Evolutionary conservation across 2,113 vertebrate species (phyloP).

Genomic region (Tyto alba): DNA sequence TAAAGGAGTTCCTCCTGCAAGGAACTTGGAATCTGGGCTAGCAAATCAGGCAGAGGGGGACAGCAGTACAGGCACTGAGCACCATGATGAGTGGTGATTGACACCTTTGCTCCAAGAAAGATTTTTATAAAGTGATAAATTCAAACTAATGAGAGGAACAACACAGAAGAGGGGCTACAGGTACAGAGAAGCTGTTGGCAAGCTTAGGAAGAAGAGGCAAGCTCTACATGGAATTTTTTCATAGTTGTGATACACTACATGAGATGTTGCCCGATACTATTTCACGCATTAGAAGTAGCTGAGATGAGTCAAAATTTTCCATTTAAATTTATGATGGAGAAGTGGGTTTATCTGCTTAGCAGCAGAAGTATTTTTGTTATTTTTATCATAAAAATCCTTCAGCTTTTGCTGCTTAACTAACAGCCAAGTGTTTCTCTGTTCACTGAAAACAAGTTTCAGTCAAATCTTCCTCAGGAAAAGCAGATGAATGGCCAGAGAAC

Average conservation of each 20-base stretch:
- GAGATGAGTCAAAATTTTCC: neutral
- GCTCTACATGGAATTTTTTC: neutral
- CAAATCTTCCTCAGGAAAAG: neutral
- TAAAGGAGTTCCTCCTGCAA: neutral
- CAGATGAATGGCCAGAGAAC: neutral
- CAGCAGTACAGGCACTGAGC: neutral
- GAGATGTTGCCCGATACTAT: neutral
- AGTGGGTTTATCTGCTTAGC: neutral
- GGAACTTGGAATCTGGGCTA: neutral
- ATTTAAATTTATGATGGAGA: neutral
- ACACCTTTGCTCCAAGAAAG: neutral
- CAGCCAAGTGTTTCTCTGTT: neutral
- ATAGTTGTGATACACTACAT: neutral
- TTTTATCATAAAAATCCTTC: neutral
- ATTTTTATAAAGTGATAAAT: neutral
- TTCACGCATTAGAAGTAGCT: neutral
- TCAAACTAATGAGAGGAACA: neutral
- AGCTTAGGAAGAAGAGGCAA: neutral
- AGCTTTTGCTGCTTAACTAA: neutral
- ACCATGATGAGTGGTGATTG: fast-evolving
- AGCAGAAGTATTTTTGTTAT: neutral
- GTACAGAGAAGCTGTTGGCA: neutral
- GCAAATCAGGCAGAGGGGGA: neutral
- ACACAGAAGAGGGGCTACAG: neutral
- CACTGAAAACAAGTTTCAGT: neutral